A percentile compares a stretch with the other conserved stretches of the same genome.
Evolutionary conservation across 2,888 invertebrate species (phyloP).

Genomic region (Encarsia formosa): DNA sequence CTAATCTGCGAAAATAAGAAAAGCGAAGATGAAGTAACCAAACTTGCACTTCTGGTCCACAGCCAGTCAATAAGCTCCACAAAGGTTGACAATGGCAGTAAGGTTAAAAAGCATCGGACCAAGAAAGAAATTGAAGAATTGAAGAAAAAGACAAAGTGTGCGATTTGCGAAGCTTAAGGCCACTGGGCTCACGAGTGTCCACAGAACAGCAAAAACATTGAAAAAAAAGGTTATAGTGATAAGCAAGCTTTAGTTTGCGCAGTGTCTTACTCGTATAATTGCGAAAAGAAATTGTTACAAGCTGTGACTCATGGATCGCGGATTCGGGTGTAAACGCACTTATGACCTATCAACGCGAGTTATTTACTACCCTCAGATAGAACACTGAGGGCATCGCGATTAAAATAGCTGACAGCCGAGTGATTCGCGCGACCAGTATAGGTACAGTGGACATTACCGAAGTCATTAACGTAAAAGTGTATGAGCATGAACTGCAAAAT

Average conservation of each 20-base stretch:
- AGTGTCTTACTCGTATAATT: too few species aligned
- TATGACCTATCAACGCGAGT: constrained; percentile 27
- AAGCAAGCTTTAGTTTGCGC: too few species aligned
- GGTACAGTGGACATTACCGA: constrained; percentile 17
- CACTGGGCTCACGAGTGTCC: constrained; percentile 11
- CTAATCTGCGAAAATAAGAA: constrained; percentile 11
- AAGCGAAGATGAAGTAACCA: neutral
- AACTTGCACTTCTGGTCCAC: neutral
- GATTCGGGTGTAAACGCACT: constrained; percentile 30
- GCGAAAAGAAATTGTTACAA: too few species aligned
- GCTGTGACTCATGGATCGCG: constrained; percentile 25
- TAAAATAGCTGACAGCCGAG: constrained; percentile 12
- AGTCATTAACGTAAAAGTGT: neutral
- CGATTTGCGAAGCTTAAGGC: neutral
- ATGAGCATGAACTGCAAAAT: neutral
- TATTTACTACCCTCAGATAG: constrained; percentile 1
- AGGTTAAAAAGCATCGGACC: neutral
- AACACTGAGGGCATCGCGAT: neutral
- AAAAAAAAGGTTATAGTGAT: too few species aligned
- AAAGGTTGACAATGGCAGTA: neutral
- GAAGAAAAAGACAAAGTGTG: neutral
- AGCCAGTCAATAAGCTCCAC: too few species aligned
- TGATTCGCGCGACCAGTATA: constrained; percentile 7
- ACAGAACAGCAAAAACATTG: neutral
- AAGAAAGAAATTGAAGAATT: neutral